Evolutionary conservation across 2,113 vertebrate species (phyloP), one percentile per base, ranked within the genome.

Genomic region (Eptatretus burgeri): DNA sequence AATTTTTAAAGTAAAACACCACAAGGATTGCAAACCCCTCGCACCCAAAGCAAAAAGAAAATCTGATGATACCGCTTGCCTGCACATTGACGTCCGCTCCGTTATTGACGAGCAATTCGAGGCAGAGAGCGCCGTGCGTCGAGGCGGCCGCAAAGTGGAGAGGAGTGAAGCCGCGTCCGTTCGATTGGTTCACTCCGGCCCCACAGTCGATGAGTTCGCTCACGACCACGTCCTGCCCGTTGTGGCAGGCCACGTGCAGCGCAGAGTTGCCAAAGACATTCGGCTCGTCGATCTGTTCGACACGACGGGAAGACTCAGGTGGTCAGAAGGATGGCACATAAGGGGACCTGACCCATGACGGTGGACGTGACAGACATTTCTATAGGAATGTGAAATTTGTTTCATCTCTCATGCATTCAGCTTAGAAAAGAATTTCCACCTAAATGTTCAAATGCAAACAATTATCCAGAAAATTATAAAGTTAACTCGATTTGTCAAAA

Each of bases 81-180:
- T 96, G 89, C 17, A 91, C 74, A 64, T 96, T 96, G 66, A 95
- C 85, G 10, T 95, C 87, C 0, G 85, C 84, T 52, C 88, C 84
- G 1, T 85, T 95, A 75, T 87, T 93, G 66, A 95, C 85, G 13
- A 96, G 74, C 49, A 89, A 76, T 69, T 94, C 87, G 65, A 96
- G 78, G 71, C 89, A 95, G 68, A 85, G 74, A 5, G 86, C 85
- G 64, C 89, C 89, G 0, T 93, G 85, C 1, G 82, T 86, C 67
- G 89, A 95, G 49, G 84, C 85, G 5, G 88, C 88, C 49, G 88
- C 85, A 17, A 96, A 93, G 74, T 96, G 89, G 73, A 96, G 71
- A 13, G 89, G 86, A 9, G 86, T 93, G 75, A 95, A 96, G 68
- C 89, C 89, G 10, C 77, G 83, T 72, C 83, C 83, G 74, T 96